Conservation (phyloP, 2,888 invertebrate genomes). For the Gerris lacustris region DNA sequence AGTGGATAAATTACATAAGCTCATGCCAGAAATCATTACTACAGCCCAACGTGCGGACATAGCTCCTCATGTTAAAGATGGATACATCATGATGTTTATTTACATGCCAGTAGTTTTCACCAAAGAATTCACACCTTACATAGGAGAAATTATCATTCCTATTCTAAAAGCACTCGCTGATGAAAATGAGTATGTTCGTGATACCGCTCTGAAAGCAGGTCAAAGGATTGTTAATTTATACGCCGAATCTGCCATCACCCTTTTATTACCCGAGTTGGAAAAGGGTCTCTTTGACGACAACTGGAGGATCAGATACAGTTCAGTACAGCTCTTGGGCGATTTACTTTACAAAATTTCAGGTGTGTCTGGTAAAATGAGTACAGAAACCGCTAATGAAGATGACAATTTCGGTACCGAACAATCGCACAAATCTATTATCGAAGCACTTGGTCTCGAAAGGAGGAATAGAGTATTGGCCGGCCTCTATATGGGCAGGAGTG, state of each 20-base stretch:
- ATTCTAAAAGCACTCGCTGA: slow-evolving; percentile 94
- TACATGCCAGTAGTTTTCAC: slow-evolving; percentile 97
- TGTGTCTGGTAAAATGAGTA: slow-evolving; percentile 97
- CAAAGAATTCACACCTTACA: slow-evolving; percentile 86
- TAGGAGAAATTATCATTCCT: slow-evolving; percentile 92
- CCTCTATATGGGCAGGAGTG: slow-evolving; percentile 92
- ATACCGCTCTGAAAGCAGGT: slow-evolving; percentile 91
- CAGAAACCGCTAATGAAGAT: slow-evolving; percentile 94
- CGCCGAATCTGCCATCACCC: slow-evolving; percentile 84
- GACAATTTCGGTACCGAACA: slow-evolving; percentile 98
- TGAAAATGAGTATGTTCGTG: slow-evolving; percentile 96
- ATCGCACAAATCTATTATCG: slow-evolving; percentile 80
- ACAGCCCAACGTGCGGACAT: slow-evolving; percentile 87
- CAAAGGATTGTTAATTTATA: slow-evolving; percentile 89
- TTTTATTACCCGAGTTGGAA: slow-evolving; percentile 87
- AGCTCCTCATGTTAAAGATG: slow-evolving; percentile 94
- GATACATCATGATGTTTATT: slow-evolving; percentile 99
- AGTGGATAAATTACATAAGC: slow-evolving; percentile 81
- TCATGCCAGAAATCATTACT: slow-evolving; percentile 94
- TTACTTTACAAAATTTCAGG: slow-evolving; percentile 91
- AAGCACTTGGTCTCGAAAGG: slow-evolving; percentile 74
- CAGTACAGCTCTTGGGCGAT: slow-evolving; percentile 90
- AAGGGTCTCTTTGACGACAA: slow-evolving; percentile 92
- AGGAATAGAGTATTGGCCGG: slow-evolving; percentile 87
- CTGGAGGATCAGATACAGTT: slow-evolving; percentile 75